Conservation (phyloP, 1,140 invertebrate genomes). For the Solenopsis invicta region DNA sequence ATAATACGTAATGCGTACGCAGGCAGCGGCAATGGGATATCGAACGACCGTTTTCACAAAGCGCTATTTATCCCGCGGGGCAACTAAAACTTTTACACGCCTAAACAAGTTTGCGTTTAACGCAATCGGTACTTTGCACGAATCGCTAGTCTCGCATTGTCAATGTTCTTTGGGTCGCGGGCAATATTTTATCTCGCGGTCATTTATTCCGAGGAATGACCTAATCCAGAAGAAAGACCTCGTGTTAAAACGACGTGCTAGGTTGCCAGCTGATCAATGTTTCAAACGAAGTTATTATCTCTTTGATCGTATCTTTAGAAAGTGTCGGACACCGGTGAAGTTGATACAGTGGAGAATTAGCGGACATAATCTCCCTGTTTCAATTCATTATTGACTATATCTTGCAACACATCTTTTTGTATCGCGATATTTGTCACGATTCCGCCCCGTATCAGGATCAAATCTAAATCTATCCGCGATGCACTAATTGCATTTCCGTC, state of each 20-base stretch:
- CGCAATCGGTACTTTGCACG: constrained; percentile 2
- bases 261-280: neutral
- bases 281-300: constrained; percentile 13
- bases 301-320: constrained; percentile 9
- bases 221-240: neutral
- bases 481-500: neutral
- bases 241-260: neutral
- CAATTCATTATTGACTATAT: neutral
- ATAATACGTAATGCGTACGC: constrained; percentile 19
- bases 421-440: neutral
- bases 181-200: constrained; percentile 16
- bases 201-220: neutral
- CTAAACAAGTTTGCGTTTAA: constrained; percentile 10
- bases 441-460: neutral
- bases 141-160: constrained; percentile 9
- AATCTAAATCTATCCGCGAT: too few relatives aligned
- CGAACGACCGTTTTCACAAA: constrained; percentile 55
- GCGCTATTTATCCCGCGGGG: constrained; percentile 15
- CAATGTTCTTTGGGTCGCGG: neutral
- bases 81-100: neutral
- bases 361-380: neutral
- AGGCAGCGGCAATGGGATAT: constrained; percentile 7
- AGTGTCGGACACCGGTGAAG: neutral
- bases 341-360: neutral
- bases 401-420: neutral